Evolutionary conservation across 2,113 vertebrate genomes (phyloP).

Genomic region (Atherinomorus stipes): DNA sequence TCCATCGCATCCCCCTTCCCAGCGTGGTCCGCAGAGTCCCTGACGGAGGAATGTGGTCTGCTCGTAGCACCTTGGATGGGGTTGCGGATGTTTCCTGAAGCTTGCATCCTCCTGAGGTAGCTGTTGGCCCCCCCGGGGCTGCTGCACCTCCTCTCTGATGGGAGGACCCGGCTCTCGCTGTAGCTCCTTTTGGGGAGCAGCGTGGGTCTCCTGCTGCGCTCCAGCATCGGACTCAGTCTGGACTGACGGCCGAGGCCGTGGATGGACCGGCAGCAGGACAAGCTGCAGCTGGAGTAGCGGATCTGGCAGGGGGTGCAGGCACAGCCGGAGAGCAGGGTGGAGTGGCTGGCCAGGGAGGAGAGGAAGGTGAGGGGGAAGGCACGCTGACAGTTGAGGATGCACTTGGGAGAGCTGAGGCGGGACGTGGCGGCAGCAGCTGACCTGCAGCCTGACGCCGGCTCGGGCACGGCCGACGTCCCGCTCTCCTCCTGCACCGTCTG

Average conservation of each 20-base stretch:
- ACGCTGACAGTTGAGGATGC: conserved; percentile 83
- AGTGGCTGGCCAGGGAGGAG: conserved; percentile 70
- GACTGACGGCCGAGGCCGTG: conserved; percentile 52
- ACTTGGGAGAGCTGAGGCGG: conserved; percentile 81
- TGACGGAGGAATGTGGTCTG: conserved; percentile 19
- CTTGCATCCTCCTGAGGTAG: conserved; percentile 80
- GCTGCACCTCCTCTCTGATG: conserved; percentile 29
- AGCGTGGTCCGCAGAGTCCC: background rate
- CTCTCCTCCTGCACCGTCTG: conserved; percentile 86
- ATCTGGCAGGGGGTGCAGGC: conserved; percentile 60
- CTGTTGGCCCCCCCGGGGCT: conserved; percentile 60
- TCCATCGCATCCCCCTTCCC: conserved; percentile 4
- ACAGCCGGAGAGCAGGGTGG: conserved; percentile 54
- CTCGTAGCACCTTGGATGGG: conserved; percentile 42
- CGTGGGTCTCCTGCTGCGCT: background rate
- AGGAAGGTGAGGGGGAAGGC: conserved; percentile 80
- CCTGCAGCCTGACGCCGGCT: conserved; percentile 55
- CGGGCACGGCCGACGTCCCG: conserved; percentile 46
- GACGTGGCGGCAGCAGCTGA: conserved; percentile 66
- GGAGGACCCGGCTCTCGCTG: conserved; percentile 77
- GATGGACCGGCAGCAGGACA: conserved; percentile 52
- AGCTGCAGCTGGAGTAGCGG: conserved; percentile 52
- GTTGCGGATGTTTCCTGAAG: conserved; percentile 79
- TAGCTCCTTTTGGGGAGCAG: conserved; percentile 72
- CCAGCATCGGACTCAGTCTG: conserved; percentile 48